A percentile compares a stretch with the other conserved stretches of the same genome.
Evolutionary conservation across 1,140 invertebrate genomes (phyloP).

Genomic region (Mactra quadrangularis): DNA sequence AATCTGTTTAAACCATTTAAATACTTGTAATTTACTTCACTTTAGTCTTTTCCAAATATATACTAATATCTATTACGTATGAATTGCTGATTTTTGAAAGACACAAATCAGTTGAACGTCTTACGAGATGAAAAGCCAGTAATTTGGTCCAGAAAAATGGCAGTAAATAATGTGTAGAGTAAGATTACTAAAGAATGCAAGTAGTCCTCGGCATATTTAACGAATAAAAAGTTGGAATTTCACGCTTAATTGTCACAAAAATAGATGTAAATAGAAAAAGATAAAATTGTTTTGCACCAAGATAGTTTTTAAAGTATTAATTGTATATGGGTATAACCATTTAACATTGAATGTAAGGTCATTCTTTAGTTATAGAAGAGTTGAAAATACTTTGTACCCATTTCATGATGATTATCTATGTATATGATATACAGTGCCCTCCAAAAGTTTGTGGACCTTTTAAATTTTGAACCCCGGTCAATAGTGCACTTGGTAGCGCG

Average conservation of each 20-base stretch:
- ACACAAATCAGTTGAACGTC: conserved; percentile 12
- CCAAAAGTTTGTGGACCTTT: too few species aligned
- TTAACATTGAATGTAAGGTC: too few species aligned
- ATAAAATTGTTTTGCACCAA: conserved; percentile 19
- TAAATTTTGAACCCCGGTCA: too few species aligned
- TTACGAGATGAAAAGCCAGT: background rate
- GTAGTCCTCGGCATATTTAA: background rate
- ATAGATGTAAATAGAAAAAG: conserved; percentile 30
- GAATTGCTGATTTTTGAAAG: conserved; percentile 29
- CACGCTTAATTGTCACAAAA: conserved; percentile 20
- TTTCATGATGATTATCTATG: too few species aligned
- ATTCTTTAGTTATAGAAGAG: too few species aligned
- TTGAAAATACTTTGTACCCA: too few species aligned
- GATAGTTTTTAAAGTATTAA: too few species aligned
- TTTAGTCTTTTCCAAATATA: conserved; percentile 11
- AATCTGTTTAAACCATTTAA: conserved; percentile 18
- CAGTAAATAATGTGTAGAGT: conserved; percentile 13
- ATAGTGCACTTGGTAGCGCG: too few species aligned
- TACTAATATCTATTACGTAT: conserved; percentile 10
- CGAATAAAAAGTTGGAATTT: conserved; percentile 17
- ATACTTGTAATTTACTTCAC: conserved; percentile 29
- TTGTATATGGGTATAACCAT: too few species aligned
- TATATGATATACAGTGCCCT: too few species aligned
- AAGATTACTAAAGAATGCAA: conserved; percentile 29
- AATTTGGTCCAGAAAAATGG: conserved; percentile 36